phyloP scores from a whole-genome alignment of 2,888 invertebrate species.

The Trichogramma dendrolimi region DNA sequence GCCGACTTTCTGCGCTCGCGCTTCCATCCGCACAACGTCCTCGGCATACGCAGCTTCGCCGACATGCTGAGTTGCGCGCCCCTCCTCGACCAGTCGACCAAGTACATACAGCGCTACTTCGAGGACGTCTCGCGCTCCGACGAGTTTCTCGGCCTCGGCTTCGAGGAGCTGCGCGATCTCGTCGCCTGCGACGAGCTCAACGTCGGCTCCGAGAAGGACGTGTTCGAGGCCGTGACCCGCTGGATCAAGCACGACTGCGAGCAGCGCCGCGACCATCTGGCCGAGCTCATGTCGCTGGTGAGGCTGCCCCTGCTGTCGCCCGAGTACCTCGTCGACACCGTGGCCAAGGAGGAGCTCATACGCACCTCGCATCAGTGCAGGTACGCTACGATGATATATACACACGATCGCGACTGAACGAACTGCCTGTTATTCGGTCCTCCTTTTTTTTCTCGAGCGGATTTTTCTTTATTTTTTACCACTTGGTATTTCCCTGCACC shows the following conservation, averaged over 20 bases:
- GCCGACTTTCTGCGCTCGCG: slow-evolving; percentile 74
- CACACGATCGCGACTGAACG: background rate
- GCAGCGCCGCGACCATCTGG: slow-evolving; percentile 59
- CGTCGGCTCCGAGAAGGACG: slow-evolving; percentile 72
- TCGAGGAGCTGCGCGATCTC: slow-evolving; percentile 65
- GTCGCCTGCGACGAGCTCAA: slow-evolving; percentile 73
- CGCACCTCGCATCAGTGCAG: slow-evolving; percentile 74
- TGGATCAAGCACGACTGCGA: slow-evolving; percentile 71
- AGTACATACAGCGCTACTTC: slow-evolving; percentile 77
- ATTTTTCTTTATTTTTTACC: background rate
- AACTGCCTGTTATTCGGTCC: background rate
- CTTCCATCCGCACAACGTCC: slow-evolving; percentile 74
- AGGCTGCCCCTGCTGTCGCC: slow-evolving; percentile 77
- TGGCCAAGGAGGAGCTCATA: slow-evolving; percentile 74
- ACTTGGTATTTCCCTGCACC: background rate
- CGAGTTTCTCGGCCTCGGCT: slow-evolving; percentile 66
- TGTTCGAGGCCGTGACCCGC: slow-evolving; percentile 77
- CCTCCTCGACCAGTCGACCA: slow-evolving; percentile 71
- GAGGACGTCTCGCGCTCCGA: slow-evolving; percentile 70
- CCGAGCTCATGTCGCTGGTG: slow-evolving; percentile 70
- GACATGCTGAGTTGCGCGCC: slow-evolving; percentile 70
- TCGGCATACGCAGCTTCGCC: slow-evolving; percentile 76
- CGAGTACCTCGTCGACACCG: slow-evolving; percentile 74
- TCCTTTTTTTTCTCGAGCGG: too few species aligned
- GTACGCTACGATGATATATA: slow-evolving; percentile 43